Evolutionary conservation across 2,888 invertebrate genomes (phyloP).

Genomic region (Nomada ruficornis): DNA sequence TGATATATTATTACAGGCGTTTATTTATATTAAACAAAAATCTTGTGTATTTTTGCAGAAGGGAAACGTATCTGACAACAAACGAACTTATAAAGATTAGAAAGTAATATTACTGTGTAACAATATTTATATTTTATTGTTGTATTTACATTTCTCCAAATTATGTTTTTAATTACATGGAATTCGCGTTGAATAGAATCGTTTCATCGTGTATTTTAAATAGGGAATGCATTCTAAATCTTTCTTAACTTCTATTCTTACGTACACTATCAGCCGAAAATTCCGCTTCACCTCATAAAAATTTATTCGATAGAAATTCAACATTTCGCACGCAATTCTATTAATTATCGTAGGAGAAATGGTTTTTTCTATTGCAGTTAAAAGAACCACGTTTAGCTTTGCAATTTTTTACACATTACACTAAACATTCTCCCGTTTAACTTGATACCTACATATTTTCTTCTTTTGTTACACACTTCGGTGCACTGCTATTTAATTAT

Average conservation of each 20-base stretch:
- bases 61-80: too few relatives aligned
- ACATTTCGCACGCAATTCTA: too few relatives aligned
- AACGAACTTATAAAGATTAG: background rate
- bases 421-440: too few relatives aligned
- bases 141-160: conserved; percentile 7
- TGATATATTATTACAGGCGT: too few relatives aligned
- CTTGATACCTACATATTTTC: too few relatives aligned
- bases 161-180: background rate
- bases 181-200: background rate
- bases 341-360: too few relatives aligned
- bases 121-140: conserved; percentile 1
- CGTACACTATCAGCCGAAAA: conserved; percentile 4
- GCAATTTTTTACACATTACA: too few relatives aligned
- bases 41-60: too few relatives aligned
- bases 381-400: background rate
- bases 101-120: background rate
- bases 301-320: background rate
- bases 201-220: background rate
- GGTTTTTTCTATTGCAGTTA: background rate
- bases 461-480: too few relatives aligned
- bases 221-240: background rate
- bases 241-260: background rate
- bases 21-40: too few relatives aligned
- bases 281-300: background rate
- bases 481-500: too few relatives aligned